Percentiles rank a stretch among this genome's conserved stretches.
These are phyloP conservation scores for Paramormyrops kingsleyae DNA, from an alignment of 2,113 vertebrate genomes.

Conservation along the genomic window DNA sequence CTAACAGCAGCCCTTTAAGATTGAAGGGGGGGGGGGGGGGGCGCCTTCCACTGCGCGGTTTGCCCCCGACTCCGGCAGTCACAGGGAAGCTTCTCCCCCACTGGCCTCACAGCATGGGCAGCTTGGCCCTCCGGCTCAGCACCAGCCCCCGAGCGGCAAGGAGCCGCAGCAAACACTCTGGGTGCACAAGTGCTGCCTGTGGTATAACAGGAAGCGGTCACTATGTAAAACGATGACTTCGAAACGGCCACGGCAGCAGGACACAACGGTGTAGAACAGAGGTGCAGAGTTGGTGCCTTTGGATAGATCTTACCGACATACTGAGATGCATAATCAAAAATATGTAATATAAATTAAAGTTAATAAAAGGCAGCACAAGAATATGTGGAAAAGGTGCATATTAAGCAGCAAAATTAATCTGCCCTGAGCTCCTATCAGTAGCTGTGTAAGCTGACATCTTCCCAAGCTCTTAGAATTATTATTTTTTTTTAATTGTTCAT, in stretches of 20 bases:
- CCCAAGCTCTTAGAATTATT: neutral
- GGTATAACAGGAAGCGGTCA: neutral
- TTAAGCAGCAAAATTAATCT: neutral
- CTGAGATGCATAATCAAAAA: neutral
- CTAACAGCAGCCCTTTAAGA: neutral
- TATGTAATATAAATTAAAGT: neutral
- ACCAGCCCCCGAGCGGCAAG: neutral
- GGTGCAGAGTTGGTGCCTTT: neutral
- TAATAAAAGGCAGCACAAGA: neutral
- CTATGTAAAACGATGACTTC: neutral
- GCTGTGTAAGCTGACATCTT: neutral
- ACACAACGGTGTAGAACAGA: neutral
- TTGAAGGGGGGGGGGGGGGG: neutral
- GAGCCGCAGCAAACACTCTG: neutral
- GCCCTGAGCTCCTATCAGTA: neutral
- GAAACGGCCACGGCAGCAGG: neutral
- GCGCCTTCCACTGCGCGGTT: neutral
- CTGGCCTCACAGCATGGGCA: neutral
- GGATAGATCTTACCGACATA: neutral
- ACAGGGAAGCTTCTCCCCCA: neutral
- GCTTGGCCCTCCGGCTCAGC: neutral
- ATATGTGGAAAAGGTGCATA: neutral
- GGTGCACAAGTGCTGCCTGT: neutral
- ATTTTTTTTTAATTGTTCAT: neutral
- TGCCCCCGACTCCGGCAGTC: neutral